Evolutionary conservation across 2,113 vertebrate species (phyloP), one percentile per base, ranked within the genome.

Genomic region (Phylloscopus trochiloides): DNA sequence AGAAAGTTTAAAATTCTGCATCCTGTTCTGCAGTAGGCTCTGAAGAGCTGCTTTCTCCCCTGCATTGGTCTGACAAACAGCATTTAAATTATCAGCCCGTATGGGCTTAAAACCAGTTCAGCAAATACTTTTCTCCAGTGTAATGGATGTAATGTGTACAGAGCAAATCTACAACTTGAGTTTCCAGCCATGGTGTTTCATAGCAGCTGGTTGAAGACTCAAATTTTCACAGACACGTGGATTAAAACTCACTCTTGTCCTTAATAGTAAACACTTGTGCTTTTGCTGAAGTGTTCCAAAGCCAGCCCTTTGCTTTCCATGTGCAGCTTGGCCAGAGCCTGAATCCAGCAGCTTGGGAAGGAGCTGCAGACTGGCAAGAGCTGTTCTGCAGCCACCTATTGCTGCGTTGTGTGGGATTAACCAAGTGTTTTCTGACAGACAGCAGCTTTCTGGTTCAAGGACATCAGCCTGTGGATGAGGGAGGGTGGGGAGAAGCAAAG

Each of bases 21-120:
- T 94, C 68, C 48, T 0, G 0, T 52, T 67, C 73, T 52, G 29
- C 11, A 4, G 12, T 34, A 59, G 61, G 17, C 82, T 61, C 51
- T 77, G 71, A 48, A 68, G 71, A 66, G 24, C 58, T 76, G 34
- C 54, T 48, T 29, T 57, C 74, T 85, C 50, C 29, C 51, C 29
- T 72, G 54, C 55, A 26, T 54, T 5, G 2, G 18, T 68, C 62
- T 73, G 47, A 54, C 67, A 68, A 76, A 62, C 58, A 36, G 24
- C 74, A 54, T 72, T 82, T 58, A 75, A 79, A 76, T 89, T 92
- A 76, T 40, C 85, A 72, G 71, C 62, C 62, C 0, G 0, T 55
- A 40, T 72, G 84, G 54, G n/a, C 77, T 75, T 73, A 72, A 82
- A 92, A 90, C 77, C 29, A 61, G 58, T 92, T 79, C 89, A 95